phyloP scores from a whole-genome alignment of 1,140 invertebrate genomes.

The Pogonomyrmex californicus region DNA sequence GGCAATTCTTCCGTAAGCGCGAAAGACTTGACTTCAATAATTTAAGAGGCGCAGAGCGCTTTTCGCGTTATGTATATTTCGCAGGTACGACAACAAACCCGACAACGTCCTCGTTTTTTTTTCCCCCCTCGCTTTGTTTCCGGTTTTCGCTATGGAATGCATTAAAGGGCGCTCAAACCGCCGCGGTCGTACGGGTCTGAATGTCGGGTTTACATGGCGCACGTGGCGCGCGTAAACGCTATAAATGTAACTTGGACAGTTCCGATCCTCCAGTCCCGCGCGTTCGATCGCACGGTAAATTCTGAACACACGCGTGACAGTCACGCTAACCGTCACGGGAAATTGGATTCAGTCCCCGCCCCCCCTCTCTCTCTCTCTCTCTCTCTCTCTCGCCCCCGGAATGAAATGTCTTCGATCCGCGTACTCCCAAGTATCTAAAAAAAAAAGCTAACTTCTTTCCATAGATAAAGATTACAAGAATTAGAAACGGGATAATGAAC shows the following conservation, averaged over 20 bases:
- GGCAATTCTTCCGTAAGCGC: neutral
- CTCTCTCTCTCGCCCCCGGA: neutral
- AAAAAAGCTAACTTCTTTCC: neutral
- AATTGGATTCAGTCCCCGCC: slow-evolving; percentile 71
- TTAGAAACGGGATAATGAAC: no score
- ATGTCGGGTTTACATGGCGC: neutral
- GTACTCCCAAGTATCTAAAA: neutral
- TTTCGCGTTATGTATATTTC: neutral
- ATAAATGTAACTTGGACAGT: slow-evolving; percentile 62
- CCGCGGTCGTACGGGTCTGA: neutral
- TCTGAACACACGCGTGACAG: slow-evolving; percentile 51
- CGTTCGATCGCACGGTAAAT: slow-evolving; percentile 51
- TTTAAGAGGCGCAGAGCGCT: neutral
- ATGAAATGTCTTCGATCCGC: slow-evolving; percentile 2
- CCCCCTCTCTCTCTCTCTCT: no score
- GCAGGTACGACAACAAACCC: slow-evolving; percentile 5
- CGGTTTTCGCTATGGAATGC: neutral
- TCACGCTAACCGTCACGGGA: slow-evolving; percentile 69
- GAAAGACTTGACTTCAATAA: slow-evolving; percentile 7
- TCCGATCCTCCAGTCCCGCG: slow-evolving; percentile 44
- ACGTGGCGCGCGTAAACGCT: slow-evolving; percentile 56
- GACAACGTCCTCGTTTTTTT: neutral
- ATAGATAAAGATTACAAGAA: neutral
- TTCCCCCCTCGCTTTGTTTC: neutral
- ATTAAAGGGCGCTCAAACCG: slow-evolving; percentile 4